Base-by-base conservation (phyloP, 23 tunicate species). In the Ciona savignyi region DNA sequence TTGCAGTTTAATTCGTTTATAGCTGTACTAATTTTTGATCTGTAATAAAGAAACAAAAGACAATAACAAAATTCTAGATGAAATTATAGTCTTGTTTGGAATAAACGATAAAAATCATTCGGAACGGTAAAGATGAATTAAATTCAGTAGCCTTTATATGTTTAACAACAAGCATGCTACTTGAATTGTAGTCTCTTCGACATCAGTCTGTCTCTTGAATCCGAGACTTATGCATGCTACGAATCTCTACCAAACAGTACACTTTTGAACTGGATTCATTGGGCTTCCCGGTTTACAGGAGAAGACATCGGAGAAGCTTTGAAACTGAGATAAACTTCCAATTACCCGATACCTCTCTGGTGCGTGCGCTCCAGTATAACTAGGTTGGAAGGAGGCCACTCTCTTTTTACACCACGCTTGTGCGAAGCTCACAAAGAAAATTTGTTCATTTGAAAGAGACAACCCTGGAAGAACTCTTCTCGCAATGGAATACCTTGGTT, bases 401-500 rank as follows among this genome's bases (percentile, higher is more conserved):
- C 83, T 67, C 56, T 88, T 88, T 32, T 66, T 73, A 72, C 95
- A 88, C 88, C 88, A 88, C 26, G 75, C 82, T 34, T 88, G 95
- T 22, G 85, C 95, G 34, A 65, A 88, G 33, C 79, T 66, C 68
- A 88, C 33, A 63, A 82, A 88, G 42, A 88, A 88, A n/a, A 81
- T 42, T 27, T 82, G 82, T 1, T 88, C 76, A 74, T 71, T 78
- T 20, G 77, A 62, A n/a, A 77, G 74, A 4, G 22, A 69, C n/a
- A 61, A 21, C 9, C 79, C 79, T 27, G 79, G 79, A 0, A 75
- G 34, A 22, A 2, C 23, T 3, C 29, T 3, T 66, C 70, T 3
- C 2, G 1, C 31, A 66, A 33, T 2, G 2, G 30, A 4, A n/a
- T n/a, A n/a, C n/a, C n/a, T n/a, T n/a, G n/a, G n/a, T 27, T 63